phyloP scores from a whole-genome alignment of 2,113 vertebrate species.

The Psittacus erithacus region DNA sequence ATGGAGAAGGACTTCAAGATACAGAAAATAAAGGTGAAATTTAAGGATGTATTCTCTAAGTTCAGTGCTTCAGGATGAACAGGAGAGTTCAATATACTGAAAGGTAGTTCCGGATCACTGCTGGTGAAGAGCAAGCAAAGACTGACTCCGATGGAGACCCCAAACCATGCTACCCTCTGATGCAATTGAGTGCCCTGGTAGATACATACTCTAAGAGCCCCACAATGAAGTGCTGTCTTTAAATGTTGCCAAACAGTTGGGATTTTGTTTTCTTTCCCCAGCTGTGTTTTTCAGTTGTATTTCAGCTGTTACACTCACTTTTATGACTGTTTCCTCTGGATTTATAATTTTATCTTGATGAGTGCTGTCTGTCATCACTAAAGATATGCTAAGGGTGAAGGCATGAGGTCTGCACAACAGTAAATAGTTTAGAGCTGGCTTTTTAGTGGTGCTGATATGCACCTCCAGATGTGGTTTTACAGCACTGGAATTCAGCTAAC shows the following conservation, averaged over 20 bases:
- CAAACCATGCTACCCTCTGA: not conserved
- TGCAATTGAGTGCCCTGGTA: not conserved
- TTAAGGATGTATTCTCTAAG: not conserved
- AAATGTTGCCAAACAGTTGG: rapidly evolving
- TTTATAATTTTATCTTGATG: not conserved
- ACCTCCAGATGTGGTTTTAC: not conserved
- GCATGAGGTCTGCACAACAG: not conserved
- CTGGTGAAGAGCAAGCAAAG: not conserved
- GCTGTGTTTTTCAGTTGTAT: not conserved
- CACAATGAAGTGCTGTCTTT: not conserved
- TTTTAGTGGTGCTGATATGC: not conserved
- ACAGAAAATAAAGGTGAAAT: not conserved
- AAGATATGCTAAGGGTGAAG: not conserved
- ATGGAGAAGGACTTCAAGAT: not conserved
- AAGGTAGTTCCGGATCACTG: not conserved
- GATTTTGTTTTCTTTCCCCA: rapidly evolving
- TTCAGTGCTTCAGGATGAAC: not conserved
- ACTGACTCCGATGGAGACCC: rapidly evolving
- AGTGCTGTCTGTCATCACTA: not conserved
- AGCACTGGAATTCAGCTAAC: not conserved
- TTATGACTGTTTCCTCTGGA: not conserved
- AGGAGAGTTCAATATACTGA: not conserved
- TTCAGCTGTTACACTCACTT: not conserved
- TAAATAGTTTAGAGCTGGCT: not conserved
- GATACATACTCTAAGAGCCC: rapidly evolving